A percentile compares a stretch with the other conserved stretches of the same genome.
Evolutionary conservation across 2,797 vertebrate genomes (phyloP).

Genomic region (Prionace glauca): DNA sequence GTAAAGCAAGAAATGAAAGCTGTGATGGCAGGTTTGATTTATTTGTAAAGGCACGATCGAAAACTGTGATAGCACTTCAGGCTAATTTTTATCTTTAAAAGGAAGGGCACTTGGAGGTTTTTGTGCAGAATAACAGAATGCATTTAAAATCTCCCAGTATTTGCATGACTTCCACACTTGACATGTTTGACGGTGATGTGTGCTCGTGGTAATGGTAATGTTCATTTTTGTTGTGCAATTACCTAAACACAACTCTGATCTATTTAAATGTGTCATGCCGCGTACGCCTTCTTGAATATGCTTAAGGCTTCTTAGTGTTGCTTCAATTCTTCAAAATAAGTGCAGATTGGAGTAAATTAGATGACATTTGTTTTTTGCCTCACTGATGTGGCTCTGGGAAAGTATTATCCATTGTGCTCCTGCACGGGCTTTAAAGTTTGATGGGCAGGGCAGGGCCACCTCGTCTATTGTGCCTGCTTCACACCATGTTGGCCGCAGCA

Average conservation of each 20-base stretch:
- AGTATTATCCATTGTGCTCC: neutral
- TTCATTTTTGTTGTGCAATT: accelerated
- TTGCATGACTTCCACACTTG: conserved; percentile 22
- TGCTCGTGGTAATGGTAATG: neutral
- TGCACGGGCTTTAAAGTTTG: neutral
- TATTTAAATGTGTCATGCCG: neutral
- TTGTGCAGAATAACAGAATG: neutral
- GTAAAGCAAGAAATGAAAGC: neutral
- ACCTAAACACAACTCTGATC: accelerated
- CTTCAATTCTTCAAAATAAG: neutral
- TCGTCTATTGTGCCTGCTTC: neutral
- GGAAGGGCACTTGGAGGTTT: neutral
- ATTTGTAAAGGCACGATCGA: neutral
- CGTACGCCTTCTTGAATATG: neutral
- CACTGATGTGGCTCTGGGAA: neutral
- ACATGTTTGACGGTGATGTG: neutral
- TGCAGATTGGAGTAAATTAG: conserved; percentile 13
- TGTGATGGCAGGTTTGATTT: conserved; percentile 10
- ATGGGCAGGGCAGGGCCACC: neutral
- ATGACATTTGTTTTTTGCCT: neutral
- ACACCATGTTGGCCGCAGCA: neutral
- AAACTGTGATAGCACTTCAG: neutral
- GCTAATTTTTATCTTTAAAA: conserved; percentile 11
- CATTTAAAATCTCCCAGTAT: conserved; percentile 1
- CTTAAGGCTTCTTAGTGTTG: neutral